phyloP scores from a whole-genome alignment of 2,888 invertebrate species.

The Nezara viridula region DNA sequence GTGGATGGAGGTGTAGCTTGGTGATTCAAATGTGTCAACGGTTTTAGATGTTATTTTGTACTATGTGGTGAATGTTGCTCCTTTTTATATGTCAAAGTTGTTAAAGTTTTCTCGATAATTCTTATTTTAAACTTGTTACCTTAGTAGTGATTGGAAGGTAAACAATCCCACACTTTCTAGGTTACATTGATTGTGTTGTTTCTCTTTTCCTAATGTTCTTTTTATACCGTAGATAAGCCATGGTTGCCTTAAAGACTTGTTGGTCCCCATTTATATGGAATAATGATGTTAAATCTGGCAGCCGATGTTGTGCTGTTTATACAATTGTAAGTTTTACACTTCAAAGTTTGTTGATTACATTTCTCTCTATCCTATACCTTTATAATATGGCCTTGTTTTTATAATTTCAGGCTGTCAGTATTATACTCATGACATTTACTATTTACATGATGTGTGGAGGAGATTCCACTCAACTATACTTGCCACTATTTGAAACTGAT shows the following conservation, averaged over 20 bases:
- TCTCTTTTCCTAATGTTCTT: neutral
- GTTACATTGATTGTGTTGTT: neutral
- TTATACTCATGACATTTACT: constrained; percentile 82
- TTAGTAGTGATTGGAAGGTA: neutral
- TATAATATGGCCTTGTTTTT: neutral
- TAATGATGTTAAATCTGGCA: constrained; percentile 81
- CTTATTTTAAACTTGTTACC: neutral
- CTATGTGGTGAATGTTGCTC: neutral
- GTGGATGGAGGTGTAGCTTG: neutral
- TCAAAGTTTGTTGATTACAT: neutral
- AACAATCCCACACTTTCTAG: neutral
- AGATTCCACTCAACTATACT: constrained; percentile 89
- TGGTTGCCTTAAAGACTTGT: constrained; percentile 82
- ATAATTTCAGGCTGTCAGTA: constrained; percentile 75
- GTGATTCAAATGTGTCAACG: constrained; percentile 41
- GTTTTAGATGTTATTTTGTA: constrained; percentile 30
- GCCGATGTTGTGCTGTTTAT: constrained; percentile 84
- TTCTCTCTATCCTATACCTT: neutral
- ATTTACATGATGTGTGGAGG: constrained; percentile 87
- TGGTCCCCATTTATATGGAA: constrained; percentile 93
- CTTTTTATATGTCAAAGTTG: neutral
- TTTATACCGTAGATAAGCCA: constrained; percentile 67
- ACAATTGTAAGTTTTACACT: constrained; percentile 72
- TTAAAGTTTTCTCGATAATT: neutral
- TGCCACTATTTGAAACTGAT: constrained; percentile 91